Percentiles rank a stretch among this genome's conserved stretches.
Evolutionary conservation across 2,797 vertebrate genomes (phyloP).

Genomic region (Zalophus californianus): DNA sequence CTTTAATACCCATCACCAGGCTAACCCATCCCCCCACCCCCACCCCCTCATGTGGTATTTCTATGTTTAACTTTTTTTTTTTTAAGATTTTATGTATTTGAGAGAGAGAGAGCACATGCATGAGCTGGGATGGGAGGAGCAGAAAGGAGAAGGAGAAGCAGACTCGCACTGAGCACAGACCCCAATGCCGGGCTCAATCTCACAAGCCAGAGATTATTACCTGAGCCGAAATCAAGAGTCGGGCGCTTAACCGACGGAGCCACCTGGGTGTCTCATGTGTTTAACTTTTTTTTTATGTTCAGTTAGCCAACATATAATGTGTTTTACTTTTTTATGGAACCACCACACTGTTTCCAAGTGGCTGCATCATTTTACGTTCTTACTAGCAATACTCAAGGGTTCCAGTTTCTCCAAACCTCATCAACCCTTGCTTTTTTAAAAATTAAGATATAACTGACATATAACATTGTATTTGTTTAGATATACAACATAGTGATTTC

Average conservation of each 20-base stretch:
- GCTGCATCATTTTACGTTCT: neutral
- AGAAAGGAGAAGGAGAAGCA: neutral
- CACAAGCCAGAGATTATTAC: neutral
- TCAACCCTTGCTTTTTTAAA: neutral
- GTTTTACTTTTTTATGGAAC: neutral
- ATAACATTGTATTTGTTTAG: neutral
- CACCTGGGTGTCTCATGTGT: neutral
- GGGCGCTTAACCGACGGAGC: neutral
- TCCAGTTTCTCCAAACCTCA: neutral
- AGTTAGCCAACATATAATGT: too few species aligned
- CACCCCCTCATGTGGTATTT: neutral
- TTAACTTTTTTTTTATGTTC: too few species aligned
- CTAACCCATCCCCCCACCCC: too few species aligned
- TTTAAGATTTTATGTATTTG: neutral
- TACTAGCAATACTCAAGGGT: neutral
- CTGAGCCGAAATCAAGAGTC: neutral
- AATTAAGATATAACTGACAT: neutral
- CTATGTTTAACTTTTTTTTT: neutral
- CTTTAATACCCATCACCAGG: too few species aligned
- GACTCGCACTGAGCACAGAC: neutral
- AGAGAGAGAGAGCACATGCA: neutral
- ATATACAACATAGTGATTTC: neutral
- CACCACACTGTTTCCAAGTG: neutral
- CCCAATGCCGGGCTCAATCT: neutral
- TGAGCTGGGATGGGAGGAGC: accelerated